A percentile compares a stretch with the other conserved stretches of the same genome.
Evolutionary conservation across 2,113 vertebrate species (phyloP).

Genomic region (Rattus norvegicus): DNA sequence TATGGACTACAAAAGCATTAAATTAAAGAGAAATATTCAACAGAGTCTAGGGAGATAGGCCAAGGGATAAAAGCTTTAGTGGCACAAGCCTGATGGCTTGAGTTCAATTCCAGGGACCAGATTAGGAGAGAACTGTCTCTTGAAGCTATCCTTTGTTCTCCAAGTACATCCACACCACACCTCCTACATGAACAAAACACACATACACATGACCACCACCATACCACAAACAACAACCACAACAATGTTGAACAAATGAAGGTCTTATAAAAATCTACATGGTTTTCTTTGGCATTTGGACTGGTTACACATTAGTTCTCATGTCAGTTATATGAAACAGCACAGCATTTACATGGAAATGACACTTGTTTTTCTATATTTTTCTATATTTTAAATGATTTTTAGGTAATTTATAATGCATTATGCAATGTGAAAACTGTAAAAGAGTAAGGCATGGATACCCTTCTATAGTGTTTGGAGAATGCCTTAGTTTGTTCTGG

Average conservation of each 20-base stretch:
- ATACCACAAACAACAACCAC: not conserved
- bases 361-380: not conserved
- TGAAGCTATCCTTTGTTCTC: not conserved
- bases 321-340: not conserved
- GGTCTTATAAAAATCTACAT: not conserved
- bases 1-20: not conserved
- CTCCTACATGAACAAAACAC: not conserved
- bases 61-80: not conserved
- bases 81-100: not conserved
- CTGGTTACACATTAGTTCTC: not conserved
- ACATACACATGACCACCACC: too few species aligned
- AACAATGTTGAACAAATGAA: not conserved
- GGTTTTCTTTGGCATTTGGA: not conserved
- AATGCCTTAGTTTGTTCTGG: not conserved
- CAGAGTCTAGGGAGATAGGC: not conserved
- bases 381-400: not conserved
- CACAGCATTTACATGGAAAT: not conserved
- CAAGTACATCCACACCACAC: accelerated
- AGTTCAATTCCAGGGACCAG: not conserved
- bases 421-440: not conserved
- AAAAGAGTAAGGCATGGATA: not conserved
- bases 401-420: not conserved
- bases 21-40: conserved; percentile 18
- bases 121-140: not conserved
- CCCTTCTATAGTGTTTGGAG: not conserved